Percentiles rank a stretch among this genome's conserved stretches.
Conservation (phyloP, 2,113 vertebrate species). For the Myodes glareolus region DNA sequence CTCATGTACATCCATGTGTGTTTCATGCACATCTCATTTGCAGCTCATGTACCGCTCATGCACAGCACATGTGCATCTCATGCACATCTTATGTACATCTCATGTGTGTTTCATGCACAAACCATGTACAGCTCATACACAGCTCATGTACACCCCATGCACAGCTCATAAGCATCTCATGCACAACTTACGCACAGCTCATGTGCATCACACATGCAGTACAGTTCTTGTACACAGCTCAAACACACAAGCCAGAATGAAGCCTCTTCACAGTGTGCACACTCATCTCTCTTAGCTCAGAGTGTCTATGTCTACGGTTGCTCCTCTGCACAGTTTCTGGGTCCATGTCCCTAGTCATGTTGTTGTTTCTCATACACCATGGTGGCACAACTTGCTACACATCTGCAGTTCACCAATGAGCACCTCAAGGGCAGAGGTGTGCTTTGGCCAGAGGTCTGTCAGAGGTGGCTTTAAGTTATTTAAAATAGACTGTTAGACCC, state of each 20-base stretch:
- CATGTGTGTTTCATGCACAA: too few species aligned
- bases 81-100: too few species aligned
- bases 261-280: neutral
- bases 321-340: neutral
- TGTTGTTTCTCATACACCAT: accelerated
- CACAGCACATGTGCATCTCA: too few species aligned
- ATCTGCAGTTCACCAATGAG: neutral
- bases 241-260: neutral
- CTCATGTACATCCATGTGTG: too few species aligned
- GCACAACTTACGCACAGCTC: too few species aligned
- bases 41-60: too few species aligned
- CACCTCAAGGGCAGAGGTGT: neutral
- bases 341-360: accelerated
- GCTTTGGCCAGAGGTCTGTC: neutral
- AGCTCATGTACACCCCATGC: too few species aligned
- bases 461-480: neutral
- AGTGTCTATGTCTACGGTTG: accelerated
- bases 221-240: neutral
- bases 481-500: neutral
- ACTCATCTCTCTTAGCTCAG: neutral
- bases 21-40: too few species aligned
- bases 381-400: neutral
- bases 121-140: too few species aligned
- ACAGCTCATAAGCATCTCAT: too few species aligned
- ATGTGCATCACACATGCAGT: neutral